A percentile compares a stretch with the other conserved stretches of the same genome.
These are phyloP conservation scores for Charadrius vociferus DNA, from an alignment of 2,113 vertebrate genomes.

Conservation along the genomic window DNA sequence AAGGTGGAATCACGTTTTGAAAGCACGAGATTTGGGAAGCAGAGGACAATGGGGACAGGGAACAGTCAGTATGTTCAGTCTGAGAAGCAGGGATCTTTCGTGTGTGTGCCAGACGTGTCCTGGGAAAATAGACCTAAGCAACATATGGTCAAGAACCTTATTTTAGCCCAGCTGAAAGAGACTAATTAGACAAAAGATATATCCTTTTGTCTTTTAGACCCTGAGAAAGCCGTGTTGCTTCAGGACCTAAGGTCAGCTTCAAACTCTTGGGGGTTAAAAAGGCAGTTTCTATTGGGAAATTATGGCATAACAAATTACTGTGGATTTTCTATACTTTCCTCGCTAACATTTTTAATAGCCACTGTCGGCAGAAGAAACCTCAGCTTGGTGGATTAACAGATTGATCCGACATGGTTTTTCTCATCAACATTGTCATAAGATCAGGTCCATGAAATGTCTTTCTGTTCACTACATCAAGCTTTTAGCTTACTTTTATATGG, in stretches of 20 bases:
- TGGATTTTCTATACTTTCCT: background rate
- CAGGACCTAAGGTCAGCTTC: background rate
- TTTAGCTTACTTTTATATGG: background rate
- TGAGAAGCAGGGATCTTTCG: background rate
- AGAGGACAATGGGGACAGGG: background rate
- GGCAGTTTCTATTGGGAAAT: background rate
- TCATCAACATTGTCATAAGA: background rate
- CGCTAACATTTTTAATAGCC: background rate
- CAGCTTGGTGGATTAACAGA: background rate
- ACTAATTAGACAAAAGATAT: background rate
- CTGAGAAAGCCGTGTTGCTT: background rate
- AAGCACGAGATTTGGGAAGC: background rate
- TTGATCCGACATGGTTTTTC: background rate
- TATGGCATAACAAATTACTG: background rate
- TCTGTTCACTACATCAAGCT: background rate
- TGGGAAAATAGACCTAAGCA: background rate
- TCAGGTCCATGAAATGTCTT: background rate
- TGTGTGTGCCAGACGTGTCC: background rate
- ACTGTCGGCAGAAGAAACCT: background rate
- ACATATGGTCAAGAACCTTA: background rate
- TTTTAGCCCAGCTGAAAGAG: background rate
- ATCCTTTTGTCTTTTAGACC: background rate
- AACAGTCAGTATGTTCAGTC: background rate
- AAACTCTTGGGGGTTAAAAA: background rate
- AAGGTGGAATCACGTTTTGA: background rate